A percentile compares a stretch with the other conserved stretches of the same genome.
Evolutionary conservation across 2,797 vertebrate species (phyloP).

Genomic region (Borostomias antarcticus): DNA sequence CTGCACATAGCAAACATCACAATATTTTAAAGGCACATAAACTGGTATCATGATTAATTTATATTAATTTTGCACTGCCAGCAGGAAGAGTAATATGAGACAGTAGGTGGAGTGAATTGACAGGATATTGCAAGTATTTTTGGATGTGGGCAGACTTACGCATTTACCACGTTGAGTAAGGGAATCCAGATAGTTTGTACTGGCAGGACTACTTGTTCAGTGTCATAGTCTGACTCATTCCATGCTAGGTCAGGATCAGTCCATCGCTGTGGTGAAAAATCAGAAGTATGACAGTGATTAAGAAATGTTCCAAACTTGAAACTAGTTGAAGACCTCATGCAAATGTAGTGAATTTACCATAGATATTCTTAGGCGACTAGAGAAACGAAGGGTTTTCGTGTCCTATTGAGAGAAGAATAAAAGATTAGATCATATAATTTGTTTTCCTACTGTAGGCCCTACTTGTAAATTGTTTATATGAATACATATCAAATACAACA

Average conservation of each 20-base stretch:
- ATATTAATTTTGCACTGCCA: too few species aligned
- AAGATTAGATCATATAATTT: background rate
- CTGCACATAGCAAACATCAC: too few species aligned
- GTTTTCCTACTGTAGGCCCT: too few species aligned
- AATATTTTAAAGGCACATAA: too few species aligned
- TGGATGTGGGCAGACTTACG: slow-evolving; percentile 50
- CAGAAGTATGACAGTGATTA: background rate
- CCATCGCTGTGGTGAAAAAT: slow-evolving; percentile 60
- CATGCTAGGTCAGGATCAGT: slow-evolving; percentile 61
- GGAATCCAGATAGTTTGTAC: slow-evolving; percentile 72
- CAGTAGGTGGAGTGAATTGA: too few species aligned
- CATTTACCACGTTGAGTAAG: slow-evolving; percentile 65
- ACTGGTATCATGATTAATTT: too few species aligned
- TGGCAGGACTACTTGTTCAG: slow-evolving; percentile 59
- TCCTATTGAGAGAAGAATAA: slow-evolving; percentile 55
- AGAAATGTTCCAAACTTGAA: background rate
- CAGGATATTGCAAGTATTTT: background rate
- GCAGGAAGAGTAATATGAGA: too few species aligned
- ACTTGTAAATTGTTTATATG: background rate
- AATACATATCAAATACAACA: background rate
- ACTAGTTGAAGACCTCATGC: background rate
- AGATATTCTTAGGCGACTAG: slow-evolving; percentile 47
- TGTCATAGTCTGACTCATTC: slow-evolving; percentile 51
- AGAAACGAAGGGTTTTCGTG: slow-evolving; percentile 61
- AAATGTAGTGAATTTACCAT: slow-evolving; percentile 52